Evolutionary conservation across 2,888 invertebrate species (phyloP).

Genomic region (Dione vanillae): DNA sequence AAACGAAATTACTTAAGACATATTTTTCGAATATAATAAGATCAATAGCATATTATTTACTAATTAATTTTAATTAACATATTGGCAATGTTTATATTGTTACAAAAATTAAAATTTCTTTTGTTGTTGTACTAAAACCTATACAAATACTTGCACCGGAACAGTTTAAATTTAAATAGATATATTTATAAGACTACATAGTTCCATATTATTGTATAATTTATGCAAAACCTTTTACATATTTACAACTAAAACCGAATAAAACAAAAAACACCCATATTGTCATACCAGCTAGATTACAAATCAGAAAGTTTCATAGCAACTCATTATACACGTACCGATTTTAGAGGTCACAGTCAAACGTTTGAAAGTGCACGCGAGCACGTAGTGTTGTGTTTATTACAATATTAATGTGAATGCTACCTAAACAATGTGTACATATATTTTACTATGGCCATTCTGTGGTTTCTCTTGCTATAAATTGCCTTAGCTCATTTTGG

Average conservation of each 20-base stretch:
- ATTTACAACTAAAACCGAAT: neutral
- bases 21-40: too few species aligned
- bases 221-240: neutral
- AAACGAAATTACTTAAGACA: too few species aligned
- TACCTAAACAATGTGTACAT: slow-evolving; percentile 19
- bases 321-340: slow-evolving; percentile 70
- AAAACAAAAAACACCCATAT: neutral
- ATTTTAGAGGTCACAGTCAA: slow-evolving; percentile 73
- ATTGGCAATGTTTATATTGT: too few species aligned
- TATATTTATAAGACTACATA: too few species aligned
- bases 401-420: slow-evolving; percentile 40
- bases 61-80: too few species aligned
- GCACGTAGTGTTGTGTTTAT: slow-evolving; percentile 46
- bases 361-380: slow-evolving; percentile 72
- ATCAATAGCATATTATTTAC: neutral
- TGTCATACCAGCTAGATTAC: slow-evolving; percentile 37
- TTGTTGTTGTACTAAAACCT: too few species aligned
- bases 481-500: neutral
- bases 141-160: too few species aligned
- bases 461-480: slow-evolving; percentile 4
- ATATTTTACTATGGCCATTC: neutral
- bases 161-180: too few species aligned
- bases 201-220: too few species aligned
- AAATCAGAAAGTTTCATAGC: slow-evolving; percentile 53
- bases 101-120: too few species aligned